phyloP scores from a whole-genome alignment of 2,113 vertebrate genomes.

The Castor canadensis region DNA sequence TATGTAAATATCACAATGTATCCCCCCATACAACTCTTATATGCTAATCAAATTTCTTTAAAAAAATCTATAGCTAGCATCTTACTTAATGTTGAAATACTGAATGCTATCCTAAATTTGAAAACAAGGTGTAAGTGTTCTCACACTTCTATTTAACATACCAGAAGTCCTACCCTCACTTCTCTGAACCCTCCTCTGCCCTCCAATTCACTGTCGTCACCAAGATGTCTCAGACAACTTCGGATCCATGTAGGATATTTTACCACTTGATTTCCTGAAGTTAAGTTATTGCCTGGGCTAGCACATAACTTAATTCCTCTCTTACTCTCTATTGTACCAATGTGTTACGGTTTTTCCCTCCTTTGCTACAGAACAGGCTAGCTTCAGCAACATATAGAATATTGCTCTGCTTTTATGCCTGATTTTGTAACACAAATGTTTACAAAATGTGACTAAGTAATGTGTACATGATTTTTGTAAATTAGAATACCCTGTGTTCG shows the following conservation, averaged over 20 bases:
- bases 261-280: background rate
- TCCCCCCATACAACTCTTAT: no score
- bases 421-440: constrained; percentile 3
- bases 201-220: background rate
- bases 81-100: background rate
- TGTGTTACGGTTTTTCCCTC: background rate
- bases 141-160: background rate
- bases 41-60: no score
- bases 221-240: background rate
- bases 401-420: background rate
- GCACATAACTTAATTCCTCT: background rate
- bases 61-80: background rate
- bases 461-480: background rate
- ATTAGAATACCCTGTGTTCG: background rate
- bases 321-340: background rate
- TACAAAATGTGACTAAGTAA: constrained; percentile 34
- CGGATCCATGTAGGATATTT: background rate
- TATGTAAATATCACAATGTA: no score
- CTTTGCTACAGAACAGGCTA: background rate
- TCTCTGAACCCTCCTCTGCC: rapidly evolving
- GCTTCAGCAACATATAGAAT: background rate
- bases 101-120: background rate
- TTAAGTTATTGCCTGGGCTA: background rate
- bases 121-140: background rate
- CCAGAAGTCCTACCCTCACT: background rate